Evolutionary conservation across 2,888 invertebrate genomes (phyloP), one percentile per base, ranked within the genome.

Genomic region (Lasioglossum vierecki): DNA sequence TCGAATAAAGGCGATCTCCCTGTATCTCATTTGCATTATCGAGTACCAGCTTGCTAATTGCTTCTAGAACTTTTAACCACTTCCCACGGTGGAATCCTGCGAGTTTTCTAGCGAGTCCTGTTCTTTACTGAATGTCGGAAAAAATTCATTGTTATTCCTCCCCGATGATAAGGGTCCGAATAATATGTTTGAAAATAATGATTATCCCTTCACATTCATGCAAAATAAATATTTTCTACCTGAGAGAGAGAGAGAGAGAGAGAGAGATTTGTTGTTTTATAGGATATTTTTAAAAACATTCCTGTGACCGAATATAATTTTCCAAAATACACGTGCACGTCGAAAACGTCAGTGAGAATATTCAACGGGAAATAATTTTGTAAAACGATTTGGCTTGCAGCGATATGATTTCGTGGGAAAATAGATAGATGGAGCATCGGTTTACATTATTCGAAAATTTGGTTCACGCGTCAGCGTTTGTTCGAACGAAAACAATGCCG

Each of bases 21-120:
- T 71, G 18, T 26, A 44, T 44, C 26, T 26, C 9, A 71, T 71
- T 71, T 71, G 41, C 44, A 71, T 71, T 44, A 71, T 44, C 44
- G 44, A 71, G 66, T n/a, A 26, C 44, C 13, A 18, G 26, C 46
- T n/a, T 22, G 39, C 39, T 70, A 41, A 70, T 70, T 70, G 41
- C 39, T 70, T 39, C 11, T 18, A n/a, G 41, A 70, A 41, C 11
- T 70, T 41, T n/a, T 41, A 70, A 39, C 22, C 41, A 9, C 41
- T 5, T 9, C 18, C 9, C 18, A 0, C 11, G 18, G 11, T 4
- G 18, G 39, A 35, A 30, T 35, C 57, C 63, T 15, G 26, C 26
- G 26, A 26, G 13, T 60, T 4, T 4, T 60, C 3, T 3, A 53
- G 0, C 13, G 26, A 5, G 2, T 26, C 13, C 0, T 60, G 26